Percentiles rank a stretch among this genome's conserved stretches.
Conservation (phyloP, 2,888 invertebrate genomes). For the Eupithecia tripunctaria region DNA sequence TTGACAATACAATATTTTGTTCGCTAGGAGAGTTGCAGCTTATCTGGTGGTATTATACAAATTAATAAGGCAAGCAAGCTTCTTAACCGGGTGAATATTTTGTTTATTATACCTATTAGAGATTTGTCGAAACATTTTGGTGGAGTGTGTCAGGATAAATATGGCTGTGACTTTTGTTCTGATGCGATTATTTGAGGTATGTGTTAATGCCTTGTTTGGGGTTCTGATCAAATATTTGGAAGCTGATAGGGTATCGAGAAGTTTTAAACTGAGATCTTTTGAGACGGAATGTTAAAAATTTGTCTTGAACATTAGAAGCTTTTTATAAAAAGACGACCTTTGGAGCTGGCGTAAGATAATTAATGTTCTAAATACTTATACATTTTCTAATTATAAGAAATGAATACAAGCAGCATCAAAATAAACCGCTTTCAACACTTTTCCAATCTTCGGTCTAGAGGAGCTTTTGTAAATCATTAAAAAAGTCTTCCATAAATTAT, state of each 20-base stretch:
- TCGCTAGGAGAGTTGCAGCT: constrained; percentile 41
- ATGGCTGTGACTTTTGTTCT: constrained; percentile 56
- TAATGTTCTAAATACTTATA: not conserved
- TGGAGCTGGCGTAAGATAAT: not conserved
- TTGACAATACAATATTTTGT: constrained; percentile 10
- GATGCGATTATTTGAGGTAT: constrained; percentile 65
- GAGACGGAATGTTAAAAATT: not conserved
- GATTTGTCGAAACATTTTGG: constrained; percentile 81
- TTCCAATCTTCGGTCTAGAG: no score
- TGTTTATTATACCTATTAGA: constrained; percentile 83
- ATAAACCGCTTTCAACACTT: no score
- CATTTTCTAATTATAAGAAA: no score
- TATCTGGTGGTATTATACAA: constrained; percentile 63
- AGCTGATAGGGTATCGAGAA: constrained; percentile 47
- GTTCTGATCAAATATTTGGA: constrained; percentile 60
- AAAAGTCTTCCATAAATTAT: no score
- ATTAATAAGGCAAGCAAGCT: constrained; percentile 82
- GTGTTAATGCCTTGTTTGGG: constrained; percentile 61
- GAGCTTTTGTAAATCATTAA: no score
- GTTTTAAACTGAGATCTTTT: not conserved
- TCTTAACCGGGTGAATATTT: constrained; percentile 82
- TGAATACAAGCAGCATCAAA: no score
- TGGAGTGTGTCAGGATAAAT: constrained; percentile 76
- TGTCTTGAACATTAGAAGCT: not conserved
- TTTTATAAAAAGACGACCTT: not conserved